These are phyloP conservation scores for Hycleus phaleratus DNA, from an alignment of 1,140 invertebrate species.

Conservation along the genomic window DNA sequence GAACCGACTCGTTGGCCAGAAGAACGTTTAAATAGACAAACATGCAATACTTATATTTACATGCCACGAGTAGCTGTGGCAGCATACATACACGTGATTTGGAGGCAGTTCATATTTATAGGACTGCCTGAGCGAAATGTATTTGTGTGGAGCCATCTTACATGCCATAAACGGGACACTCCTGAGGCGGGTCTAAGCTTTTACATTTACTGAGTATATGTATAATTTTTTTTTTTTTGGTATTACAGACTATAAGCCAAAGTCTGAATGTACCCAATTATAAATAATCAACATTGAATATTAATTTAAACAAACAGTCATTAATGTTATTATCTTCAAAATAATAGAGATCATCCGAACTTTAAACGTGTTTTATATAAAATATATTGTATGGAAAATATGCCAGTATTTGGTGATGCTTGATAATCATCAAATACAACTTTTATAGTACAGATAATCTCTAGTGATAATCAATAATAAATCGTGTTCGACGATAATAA, in stretches of 20 bases:
- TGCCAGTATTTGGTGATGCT: too few relatives aligned
- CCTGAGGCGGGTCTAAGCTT: conserved; percentile 34
- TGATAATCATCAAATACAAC: too few relatives aligned
- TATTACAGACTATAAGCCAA: conserved; percentile 33
- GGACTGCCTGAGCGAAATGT: conserved; percentile 36
- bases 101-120: conserved; percentile 28
- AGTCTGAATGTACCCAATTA: conserved; percentile 32
- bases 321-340: background rate
- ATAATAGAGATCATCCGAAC: too few relatives aligned
- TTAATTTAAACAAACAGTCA: conserved; percentile 18
- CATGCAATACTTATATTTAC: conserved; percentile 36
- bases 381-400: too few relatives aligned
- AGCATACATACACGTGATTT: conserved; percentile 36
- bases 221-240: conserved; percentile 6
- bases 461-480: too few relatives aligned
- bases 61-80: conserved; percentile 35
- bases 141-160: conserved; percentile 35
- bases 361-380: too few relatives aligned
- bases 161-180: conserved; percentile 36
- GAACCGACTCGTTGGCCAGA: conserved; percentile 9
- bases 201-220: conserved; percentile 25
- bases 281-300: conserved; percentile 29
- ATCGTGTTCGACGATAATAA: too few relatives aligned
- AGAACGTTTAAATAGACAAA: conserved; percentile 23
- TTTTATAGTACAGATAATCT: too few relatives aligned